Evolutionary conservation across 2,888 invertebrate genomes (phyloP), one percentile per base, ranked within the genome.

Genomic region (Chalcosyrphus nemorum): DNA sequence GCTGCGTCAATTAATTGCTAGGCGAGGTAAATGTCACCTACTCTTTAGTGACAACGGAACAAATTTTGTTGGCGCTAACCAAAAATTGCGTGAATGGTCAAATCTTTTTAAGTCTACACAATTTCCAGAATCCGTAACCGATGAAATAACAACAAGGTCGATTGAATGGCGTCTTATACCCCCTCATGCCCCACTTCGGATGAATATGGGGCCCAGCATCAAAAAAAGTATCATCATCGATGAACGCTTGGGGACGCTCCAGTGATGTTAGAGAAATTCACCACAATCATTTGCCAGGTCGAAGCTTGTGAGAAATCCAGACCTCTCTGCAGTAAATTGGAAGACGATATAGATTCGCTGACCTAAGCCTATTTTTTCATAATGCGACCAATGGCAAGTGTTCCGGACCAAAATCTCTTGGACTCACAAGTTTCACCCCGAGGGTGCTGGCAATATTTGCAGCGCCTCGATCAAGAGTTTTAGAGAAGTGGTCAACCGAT

Each of bases 151-250:
- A 0, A 52, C 50, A 2, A 52, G 76, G 3, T 54, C 77, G 9
- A 86, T 86, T 2, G 57, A 75, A 5, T 91, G 90, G 89, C 86
- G 89, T 32, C 91, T 90, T 57, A 88, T 86, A 15, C 89, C 90
- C 3, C 88, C 89, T 2, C 72, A 74, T 21, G 86, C 88, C 3
- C 88, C 89, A 91, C 63, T 88, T 89, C 47, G 89, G 90, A 2
- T 89, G 89, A 1, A 59, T 90, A 2, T 90, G 89, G 88, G 89
- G 72, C 88, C 89, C 1, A 88, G 87, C 2, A 88, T 91, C 0
- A 89, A 89, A 54, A 88, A 0, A 91, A 90, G 80, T 86, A 81
- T 71, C 89, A 89, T 72, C 56, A 90, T 0, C 86, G 86, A 15
- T 72, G 88, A 17, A 82, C 88, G 1, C 54, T 89, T 3, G 88